Percentiles rank a stretch among this genome's conserved stretches.
phyloP scores from a whole-genome alignment of 2,888 invertebrate genomes.

The Glyphotaelius pellucidus region DNA sequence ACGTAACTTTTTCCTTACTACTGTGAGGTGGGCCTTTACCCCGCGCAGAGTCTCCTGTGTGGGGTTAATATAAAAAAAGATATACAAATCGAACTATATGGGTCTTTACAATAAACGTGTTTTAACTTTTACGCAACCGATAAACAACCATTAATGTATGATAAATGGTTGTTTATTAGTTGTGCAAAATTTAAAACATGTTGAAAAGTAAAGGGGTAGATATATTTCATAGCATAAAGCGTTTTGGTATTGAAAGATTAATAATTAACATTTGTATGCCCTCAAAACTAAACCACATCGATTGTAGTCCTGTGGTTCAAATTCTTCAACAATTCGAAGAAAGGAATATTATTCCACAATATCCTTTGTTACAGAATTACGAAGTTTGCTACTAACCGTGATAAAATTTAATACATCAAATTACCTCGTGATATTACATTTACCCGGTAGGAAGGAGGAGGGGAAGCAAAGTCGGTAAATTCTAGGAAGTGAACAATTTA shows the following conservation, averaged over 20 bases:
- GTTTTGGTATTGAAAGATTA: not conserved
- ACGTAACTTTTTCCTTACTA: too few relatives aligned
- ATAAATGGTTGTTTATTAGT: too few relatives aligned
- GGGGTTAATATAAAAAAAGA: too few relatives aligned
- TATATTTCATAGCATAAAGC: not conserved
- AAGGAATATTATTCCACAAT: not conserved
- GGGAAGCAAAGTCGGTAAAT: not conserved
- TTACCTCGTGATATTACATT: not conserved
- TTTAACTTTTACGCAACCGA: too few relatives aligned
- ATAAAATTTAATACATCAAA: not conserved
- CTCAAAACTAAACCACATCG: not conserved
- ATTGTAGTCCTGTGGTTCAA: not conserved
- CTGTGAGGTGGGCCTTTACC: too few relatives aligned
- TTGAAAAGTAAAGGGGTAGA: too few relatives aligned
- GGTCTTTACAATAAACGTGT: too few relatives aligned
- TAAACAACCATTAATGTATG: too few relatives aligned
- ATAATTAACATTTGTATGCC: not conserved
- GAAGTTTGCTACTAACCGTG: not conserved
- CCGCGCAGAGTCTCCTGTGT: too few relatives aligned
- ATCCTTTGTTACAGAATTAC: not conserved
- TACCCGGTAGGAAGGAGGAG: not conserved
- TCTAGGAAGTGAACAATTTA: slow-evolving; percentile 2
- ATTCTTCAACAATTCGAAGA: not conserved
- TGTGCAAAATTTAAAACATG: too few relatives aligned
- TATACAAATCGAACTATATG: too few relatives aligned